Conservation (phyloP, 2,888 invertebrate species). For the Clanis bilineata region DNA sequence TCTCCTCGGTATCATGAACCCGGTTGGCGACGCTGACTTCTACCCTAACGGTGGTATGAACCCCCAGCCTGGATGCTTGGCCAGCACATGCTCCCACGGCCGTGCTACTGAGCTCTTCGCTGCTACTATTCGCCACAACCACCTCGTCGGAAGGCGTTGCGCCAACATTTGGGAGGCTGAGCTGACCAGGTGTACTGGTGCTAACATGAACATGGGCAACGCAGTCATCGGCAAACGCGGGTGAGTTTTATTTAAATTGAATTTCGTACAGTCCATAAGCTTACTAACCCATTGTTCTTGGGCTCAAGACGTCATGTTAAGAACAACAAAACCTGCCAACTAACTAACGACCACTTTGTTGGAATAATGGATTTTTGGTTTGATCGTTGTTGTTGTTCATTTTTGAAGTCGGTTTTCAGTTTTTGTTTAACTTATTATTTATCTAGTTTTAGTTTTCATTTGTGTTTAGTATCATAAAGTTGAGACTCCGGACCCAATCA, state of each 20-base stretch:
- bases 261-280: neutral
- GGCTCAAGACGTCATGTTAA: no score
- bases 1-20: constrained; percentile 48
- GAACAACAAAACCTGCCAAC: no score
- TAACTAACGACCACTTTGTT: no score
- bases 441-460: no score
- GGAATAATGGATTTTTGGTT: no score
- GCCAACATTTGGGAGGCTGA: constrained; percentile 39
- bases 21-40: constrained; percentile 50
- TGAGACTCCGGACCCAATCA: no score
- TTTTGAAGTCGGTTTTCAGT: no score
- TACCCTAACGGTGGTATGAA: constrained; percentile 62
- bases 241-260: constrained; percentile 35
- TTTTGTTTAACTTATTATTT: no score
- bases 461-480: no score
- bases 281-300: neutral
- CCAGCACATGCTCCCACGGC: constrained; percentile 56
- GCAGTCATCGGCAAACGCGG: constrained; percentile 41
- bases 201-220: constrained; percentile 50
- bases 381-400: no score
- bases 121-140: constrained; percentile 47
- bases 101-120: constrained; percentile 52
- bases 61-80: constrained; percentile 56
- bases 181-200: constrained; percentile 39
- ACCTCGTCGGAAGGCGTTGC: constrained; percentile 49